These are phyloP conservation scores for Anolis carolinensis DNA, from an alignment of 2,113 vertebrate genomes.

Conservation along the genomic window DNA sequence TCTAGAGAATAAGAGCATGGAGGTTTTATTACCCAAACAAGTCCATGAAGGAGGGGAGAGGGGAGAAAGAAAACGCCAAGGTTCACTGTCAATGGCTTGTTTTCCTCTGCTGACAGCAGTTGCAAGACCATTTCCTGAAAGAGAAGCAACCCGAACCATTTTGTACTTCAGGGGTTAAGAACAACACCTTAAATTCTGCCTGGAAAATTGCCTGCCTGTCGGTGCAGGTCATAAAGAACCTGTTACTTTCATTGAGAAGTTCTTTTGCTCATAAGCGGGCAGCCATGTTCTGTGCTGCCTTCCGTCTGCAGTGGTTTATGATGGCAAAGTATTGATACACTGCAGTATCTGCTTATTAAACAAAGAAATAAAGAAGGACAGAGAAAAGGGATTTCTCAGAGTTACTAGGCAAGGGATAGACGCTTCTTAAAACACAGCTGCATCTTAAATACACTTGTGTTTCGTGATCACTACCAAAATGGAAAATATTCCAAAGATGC, in stretches of 20 bases:
- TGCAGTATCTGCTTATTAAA: conserved; percentile 9
- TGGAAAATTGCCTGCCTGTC: conserved; percentile 13
- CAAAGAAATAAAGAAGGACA: background rate
- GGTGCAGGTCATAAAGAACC: background rate
- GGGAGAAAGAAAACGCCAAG: conserved; percentile 22
- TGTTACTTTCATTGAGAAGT: background rate
- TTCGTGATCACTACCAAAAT: background rate
- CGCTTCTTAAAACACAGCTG: background rate
- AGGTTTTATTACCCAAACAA: conserved; percentile 52
- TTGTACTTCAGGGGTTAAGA: conserved; percentile 4
- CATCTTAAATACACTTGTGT: background rate
- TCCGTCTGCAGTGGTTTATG: background rate
- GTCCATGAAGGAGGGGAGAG: conserved; percentile 7
- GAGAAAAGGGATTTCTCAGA: background rate
- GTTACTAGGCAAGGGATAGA: background rate
- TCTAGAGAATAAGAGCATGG: conserved; percentile 34
- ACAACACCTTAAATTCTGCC: background rate
- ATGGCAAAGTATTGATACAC: background rate
- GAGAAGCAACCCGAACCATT: conserved; percentile 30
- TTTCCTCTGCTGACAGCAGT: conserved; percentile 33
- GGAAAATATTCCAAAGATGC: background rate
- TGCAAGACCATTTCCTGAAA: conserved; percentile 16
- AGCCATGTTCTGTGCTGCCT: background rate
- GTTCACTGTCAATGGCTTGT: conserved; percentile 32
- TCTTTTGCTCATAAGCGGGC: background rate